Evolutionary conservation across 2,888 invertebrate genomes (phyloP).

Genomic region (Nomada flava): DNA sequence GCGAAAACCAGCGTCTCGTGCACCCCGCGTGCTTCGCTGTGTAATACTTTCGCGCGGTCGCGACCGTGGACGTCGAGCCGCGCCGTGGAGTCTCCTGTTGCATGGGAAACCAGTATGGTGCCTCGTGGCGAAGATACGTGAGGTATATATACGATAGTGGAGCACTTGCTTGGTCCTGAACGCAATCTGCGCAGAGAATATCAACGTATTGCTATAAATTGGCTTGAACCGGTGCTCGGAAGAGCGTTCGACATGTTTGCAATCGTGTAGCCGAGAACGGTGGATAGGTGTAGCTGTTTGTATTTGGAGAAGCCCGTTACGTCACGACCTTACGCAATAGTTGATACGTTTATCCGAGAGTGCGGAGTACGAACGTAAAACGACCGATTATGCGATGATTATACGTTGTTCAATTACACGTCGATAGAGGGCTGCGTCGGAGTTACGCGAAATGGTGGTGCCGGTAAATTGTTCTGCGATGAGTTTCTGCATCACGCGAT

Average conservation of each 20-base stretch:
- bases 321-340: slow-evolving; percentile 38
- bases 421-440: background rate
- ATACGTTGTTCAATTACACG: slow-evolving; percentile 14
- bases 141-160: background rate
- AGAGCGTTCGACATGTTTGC: too few species aligned
- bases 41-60: slow-evolving; percentile 46
- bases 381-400: slow-evolving; percentile 24
- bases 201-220: too few species aligned
- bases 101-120: slow-evolving; percentile 11
- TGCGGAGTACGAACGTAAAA: background rate
- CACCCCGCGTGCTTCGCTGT: slow-evolving; percentile 18
- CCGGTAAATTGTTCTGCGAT: slow-evolving; percentile 8
- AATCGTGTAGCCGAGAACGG: too few species aligned
- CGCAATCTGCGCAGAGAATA: too few species aligned
- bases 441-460: slow-evolving; percentile 6
- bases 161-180: too few species aligned
- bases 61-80: slow-evolving; percentile 1
- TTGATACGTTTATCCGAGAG: slow-evolving; percentile 24
- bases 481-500: slow-evolving; percentile 11
- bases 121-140: slow-evolving; percentile 8
- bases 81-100: slow-evolving; percentile 20
- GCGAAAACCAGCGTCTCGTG: slow-evolving; percentile 46
- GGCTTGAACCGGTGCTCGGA: too few species aligned
- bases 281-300: too few species aligned
- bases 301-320: slow-evolving; percentile 4